Evolutionary conservation across 2,797 vertebrate species (phyloP).

Genomic region (Cynodonichthys magdalenae): DNA sequence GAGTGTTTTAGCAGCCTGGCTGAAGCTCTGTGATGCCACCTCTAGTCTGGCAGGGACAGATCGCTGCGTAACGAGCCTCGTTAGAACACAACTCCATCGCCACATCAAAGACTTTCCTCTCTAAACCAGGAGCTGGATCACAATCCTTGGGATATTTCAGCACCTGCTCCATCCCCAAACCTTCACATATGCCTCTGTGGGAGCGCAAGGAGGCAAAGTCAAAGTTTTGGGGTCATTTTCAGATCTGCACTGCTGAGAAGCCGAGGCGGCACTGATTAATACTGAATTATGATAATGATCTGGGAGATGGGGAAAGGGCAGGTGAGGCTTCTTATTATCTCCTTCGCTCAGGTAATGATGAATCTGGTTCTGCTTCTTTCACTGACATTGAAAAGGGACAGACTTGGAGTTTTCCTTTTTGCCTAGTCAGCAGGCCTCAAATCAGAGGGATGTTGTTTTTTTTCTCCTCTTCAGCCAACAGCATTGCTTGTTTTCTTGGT

Average conservation of each 20-base stretch:
- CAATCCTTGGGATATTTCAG: constrained; percentile 62
- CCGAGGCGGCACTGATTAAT: constrained; percentile 65
- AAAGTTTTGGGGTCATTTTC: constrained; percentile 68
- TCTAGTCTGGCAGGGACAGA: constrained; percentile 64
- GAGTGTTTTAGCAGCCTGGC: constrained; percentile 66
- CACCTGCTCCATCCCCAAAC: constrained; percentile 43
- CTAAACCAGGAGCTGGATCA: constrained; percentile 54
- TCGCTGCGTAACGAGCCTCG: constrained; percentile 64
- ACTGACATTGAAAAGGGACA: constrained; percentile 64
- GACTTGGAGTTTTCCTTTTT: constrained; percentile 54
- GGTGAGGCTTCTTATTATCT: constrained; percentile 65
- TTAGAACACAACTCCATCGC: constrained; percentile 66
- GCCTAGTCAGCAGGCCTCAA: constrained; percentile 66
- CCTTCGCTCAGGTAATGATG: constrained; percentile 59
- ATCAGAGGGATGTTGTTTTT: constrained; percentile 48
- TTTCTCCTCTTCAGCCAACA: constrained; percentile 7
- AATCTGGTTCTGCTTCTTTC: constrained; percentile 59
- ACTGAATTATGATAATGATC: constrained; percentile 77
- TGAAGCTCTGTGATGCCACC: constrained; percentile 64
- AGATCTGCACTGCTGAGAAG: constrained; percentile 57
- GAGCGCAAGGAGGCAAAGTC: constrained; percentile 49
- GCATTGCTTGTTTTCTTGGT: constrained; percentile 42
- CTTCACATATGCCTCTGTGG: constrained; percentile 47
- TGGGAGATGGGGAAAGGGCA: constrained; percentile 60
- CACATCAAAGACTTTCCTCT: constrained; percentile 68